phyloP scores from a whole-genome alignment of 2,888 invertebrate genomes.

The Stictocephala bisonia region DNA sequence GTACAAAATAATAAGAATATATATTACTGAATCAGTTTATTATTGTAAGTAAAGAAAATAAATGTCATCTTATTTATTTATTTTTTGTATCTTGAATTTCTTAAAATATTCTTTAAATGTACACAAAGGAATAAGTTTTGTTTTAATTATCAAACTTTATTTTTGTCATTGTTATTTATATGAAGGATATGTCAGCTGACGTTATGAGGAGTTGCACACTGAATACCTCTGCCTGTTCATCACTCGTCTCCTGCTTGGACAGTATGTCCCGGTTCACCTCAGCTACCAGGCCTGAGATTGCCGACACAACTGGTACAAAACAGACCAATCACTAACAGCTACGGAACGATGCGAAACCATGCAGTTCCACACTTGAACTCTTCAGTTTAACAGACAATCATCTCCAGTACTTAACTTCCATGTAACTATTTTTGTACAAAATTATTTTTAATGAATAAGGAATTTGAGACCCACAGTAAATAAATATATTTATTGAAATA shows the following conservation, averaged over 20 bases:
- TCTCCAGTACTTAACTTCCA: too few species aligned
- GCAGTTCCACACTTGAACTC: slow-evolving; percentile 21
- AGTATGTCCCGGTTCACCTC: slow-evolving; percentile 83
- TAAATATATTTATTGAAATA: too few species aligned
- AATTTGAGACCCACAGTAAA: too few species aligned
- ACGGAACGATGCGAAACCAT: background rate
- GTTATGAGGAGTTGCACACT: background rate
- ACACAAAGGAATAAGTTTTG: too few species aligned
- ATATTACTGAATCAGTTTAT: too few species aligned
- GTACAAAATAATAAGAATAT: too few species aligned
- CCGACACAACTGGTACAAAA: slow-evolving; percentile 75
- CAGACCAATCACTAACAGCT: slow-evolving; percentile 49
- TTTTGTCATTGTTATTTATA: background rate
- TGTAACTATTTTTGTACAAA: too few species aligned
- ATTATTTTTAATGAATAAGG: too few species aligned
- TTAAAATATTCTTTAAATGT: too few species aligned
- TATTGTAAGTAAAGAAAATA: too few species aligned
- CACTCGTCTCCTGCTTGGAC: slow-evolving; percentile 62
- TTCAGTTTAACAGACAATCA: slow-evolving; percentile 20
- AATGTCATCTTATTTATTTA: too few species aligned
- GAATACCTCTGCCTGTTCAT: slow-evolving; percentile 43
- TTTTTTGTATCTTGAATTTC: too few species aligned
- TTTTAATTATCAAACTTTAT: slow-evolving; percentile 4
- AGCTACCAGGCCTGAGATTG: slow-evolving; percentile 82
- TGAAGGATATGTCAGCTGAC: background rate